phyloP scores from a whole-genome alignment of 2,113 vertebrate species.

The Pipa parva region DNA sequence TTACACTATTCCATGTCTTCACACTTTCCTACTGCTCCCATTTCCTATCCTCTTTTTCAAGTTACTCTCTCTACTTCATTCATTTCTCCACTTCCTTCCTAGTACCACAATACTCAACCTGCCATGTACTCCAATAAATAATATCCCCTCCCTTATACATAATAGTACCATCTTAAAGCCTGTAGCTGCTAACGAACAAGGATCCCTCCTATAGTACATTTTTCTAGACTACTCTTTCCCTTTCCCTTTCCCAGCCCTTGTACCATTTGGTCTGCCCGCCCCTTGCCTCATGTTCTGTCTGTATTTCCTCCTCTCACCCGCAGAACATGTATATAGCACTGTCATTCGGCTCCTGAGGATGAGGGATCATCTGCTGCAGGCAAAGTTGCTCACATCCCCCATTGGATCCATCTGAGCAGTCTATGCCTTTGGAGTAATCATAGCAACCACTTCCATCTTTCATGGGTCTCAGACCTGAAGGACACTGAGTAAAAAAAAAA shows the following conservation, averaged over 20 bases:
- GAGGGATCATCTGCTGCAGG: constrained; percentile 87
- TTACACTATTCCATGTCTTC: too few relatives aligned
- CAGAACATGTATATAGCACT: constrained; percentile 98
- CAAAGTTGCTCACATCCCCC: constrained; percentile 96
- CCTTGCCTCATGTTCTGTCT: not conserved
- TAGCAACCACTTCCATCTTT: constrained; percentile 96
- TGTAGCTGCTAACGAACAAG: too few relatives aligned
- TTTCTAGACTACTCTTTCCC: too few relatives aligned
- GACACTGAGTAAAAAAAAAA: constrained; percentile 71
- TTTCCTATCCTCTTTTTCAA: too few relatives aligned
- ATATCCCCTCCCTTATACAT: too few relatives aligned
- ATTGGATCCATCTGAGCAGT: constrained; percentile 96
- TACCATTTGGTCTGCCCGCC: not conserved
- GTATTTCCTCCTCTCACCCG: constrained; percentile 70
- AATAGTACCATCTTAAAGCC: too few relatives aligned
- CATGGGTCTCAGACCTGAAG: constrained; percentile 89
- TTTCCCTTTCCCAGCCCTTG: not conserved
- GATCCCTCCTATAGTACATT: too few relatives aligned
- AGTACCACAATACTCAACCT: too few relatives aligned
- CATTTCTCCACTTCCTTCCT: too few relatives aligned
- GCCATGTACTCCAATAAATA: too few relatives aligned
- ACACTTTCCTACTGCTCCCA: too few relatives aligned
- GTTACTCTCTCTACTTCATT: too few relatives aligned
- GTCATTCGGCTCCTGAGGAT: constrained; percentile 78
- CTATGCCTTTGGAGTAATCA: constrained; percentile 90